Conservation (phyloP, 2,797 vertebrate genomes). For the Hephaestus fuliginosus region DNA sequence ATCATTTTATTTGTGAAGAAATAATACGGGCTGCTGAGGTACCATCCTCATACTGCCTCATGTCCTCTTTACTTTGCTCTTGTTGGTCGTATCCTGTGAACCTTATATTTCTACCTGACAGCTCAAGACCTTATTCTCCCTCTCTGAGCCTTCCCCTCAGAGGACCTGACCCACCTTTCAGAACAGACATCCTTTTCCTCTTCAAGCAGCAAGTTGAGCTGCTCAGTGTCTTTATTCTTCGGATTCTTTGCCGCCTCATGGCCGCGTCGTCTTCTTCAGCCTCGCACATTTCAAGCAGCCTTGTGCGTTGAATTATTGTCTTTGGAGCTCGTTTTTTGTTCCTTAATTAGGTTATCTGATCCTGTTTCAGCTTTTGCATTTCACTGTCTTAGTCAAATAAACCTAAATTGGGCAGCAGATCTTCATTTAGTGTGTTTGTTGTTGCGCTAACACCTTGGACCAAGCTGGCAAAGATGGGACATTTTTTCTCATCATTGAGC, state of each 20-base stretch:
- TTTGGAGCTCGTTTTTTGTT: constrained; percentile 14
- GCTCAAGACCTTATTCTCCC: constrained; percentile 1
- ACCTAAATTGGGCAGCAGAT: constrained; percentile 29
- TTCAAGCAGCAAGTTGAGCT: neutral
- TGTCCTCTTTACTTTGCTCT: neutral
- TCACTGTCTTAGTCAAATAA: constrained; percentile 42
- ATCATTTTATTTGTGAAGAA: neutral
- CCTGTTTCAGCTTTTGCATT: constrained; percentile 26
- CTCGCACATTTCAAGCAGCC: constrained; percentile 3
- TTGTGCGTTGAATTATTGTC: constrained; percentile 11
- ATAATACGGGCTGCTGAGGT: neutral
- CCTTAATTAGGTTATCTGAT: constrained; percentile 33
- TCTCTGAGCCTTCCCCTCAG: neutral
- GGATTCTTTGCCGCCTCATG: no score
- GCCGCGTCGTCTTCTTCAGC: no score
- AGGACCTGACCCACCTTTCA: constrained; percentile 11
- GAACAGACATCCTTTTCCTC: constrained; percentile 9
- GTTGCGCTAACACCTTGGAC: constrained; percentile 42
- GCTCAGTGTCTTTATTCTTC: neutral
- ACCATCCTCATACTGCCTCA: neutral
- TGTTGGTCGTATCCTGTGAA: neutral
- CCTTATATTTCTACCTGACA: constrained; percentile 3
- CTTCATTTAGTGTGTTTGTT: constrained; percentile 33
- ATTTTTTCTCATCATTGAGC: constrained; percentile 38
- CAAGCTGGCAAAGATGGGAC: constrained; percentile 19